Evolutionary conservation across 2,888 invertebrate genomes (phyloP).

Genomic region (Cryptus armator): DNA sequence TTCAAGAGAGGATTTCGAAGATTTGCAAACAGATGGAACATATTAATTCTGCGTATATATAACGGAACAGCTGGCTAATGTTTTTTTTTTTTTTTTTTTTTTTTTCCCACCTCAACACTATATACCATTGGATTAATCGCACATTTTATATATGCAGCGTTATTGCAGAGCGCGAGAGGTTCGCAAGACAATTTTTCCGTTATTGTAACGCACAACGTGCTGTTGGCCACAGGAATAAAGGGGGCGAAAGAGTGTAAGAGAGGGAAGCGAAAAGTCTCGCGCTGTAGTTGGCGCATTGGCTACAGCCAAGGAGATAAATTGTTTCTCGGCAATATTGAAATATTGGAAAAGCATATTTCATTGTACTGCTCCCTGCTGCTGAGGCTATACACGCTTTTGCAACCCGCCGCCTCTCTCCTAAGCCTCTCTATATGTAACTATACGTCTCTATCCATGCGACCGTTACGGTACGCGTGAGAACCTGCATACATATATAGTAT

Average conservation of each 20-base stretch:
- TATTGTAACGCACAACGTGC: conserved; percentile 73
- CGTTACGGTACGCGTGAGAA: neutral
- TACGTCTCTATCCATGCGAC: conserved; percentile 27
- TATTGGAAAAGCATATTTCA: conserved; percentile 82
- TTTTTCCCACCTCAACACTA: neutral
- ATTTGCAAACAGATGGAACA: too few relatives aligned
- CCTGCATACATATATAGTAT: neutral
- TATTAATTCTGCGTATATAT: neutral
- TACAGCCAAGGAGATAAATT: conserved; percentile 77
- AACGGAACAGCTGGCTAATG: conserved; percentile 20
- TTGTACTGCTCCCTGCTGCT: conserved; percentile 68
- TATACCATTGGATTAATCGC: conserved; percentile 52
- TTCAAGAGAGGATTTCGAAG: too few relatives aligned
- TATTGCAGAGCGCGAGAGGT: conserved; percentile 42
- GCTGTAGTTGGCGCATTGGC: conserved; percentile 47
- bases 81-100: conserved; percentile 38
- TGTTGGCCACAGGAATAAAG: conserved; percentile 43
- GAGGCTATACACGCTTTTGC: conserved; percentile 39
- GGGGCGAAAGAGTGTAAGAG: conserved; percentile 56
- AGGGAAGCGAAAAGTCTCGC: conserved; percentile 24
- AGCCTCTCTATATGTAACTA: conserved; percentile 24
- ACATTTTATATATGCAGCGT: conserved; percentile 35
- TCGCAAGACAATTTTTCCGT: conserved; percentile 73
- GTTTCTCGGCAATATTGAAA: conserved; percentile 80
- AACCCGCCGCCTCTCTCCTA: neutral